Evolutionary conservation across 2,797 vertebrate species (phyloP).

Genomic region (Pangasius krempfi): DNA sequence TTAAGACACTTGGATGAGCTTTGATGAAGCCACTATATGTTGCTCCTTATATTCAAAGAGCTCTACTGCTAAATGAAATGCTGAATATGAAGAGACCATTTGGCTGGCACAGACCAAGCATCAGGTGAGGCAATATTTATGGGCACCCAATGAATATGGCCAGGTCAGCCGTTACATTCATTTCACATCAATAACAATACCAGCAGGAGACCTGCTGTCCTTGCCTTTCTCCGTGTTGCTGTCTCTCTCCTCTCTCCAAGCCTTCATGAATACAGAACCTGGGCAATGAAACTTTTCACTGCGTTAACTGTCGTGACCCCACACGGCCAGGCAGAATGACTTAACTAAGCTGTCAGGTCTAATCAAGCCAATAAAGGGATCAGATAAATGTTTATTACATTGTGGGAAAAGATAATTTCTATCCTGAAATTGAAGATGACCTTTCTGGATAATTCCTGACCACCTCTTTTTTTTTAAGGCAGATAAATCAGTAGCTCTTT

Average conservation of each 20-base stretch:
- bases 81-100: slow-evolving; percentile 20
- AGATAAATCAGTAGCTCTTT: slow-evolving; percentile 77
- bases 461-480: slow-evolving; percentile 75
- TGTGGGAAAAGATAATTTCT: slow-evolving; percentile 98
- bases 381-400: slow-evolving; percentile 99
- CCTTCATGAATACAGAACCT: slow-evolving; percentile 71
- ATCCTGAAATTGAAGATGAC: slow-evolving; percentile 99
- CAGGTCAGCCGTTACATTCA: slow-evolving; percentile 63
- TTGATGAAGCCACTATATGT: not conserved
- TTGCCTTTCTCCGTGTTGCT: slow-evolving; percentile 58
- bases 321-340: slow-evolving; percentile 90
- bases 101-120: slow-evolving; percentile 36
- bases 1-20: not conserved
- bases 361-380: slow-evolving; percentile 98
- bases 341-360: slow-evolving; percentile 99
- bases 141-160: slow-evolving; percentile 63
- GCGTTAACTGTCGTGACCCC: slow-evolving; percentile 96
- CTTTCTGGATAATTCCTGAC: slow-evolving; percentile 94
- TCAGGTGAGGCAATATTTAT: slow-evolving; percentile 65
- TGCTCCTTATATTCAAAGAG: not conserved
- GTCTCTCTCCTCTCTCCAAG: slow-evolving; percentile 50
- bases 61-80: slow-evolving; percentile 10
- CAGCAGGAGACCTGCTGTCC: slow-evolving; percentile 62
- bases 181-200: slow-evolving; percentile 65
- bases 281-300: slow-evolving; percentile 89